phyloP scores from a whole-genome alignment of 2,113 vertebrate genomes.

The Hydrochoerus hydrochaeris region DNA sequence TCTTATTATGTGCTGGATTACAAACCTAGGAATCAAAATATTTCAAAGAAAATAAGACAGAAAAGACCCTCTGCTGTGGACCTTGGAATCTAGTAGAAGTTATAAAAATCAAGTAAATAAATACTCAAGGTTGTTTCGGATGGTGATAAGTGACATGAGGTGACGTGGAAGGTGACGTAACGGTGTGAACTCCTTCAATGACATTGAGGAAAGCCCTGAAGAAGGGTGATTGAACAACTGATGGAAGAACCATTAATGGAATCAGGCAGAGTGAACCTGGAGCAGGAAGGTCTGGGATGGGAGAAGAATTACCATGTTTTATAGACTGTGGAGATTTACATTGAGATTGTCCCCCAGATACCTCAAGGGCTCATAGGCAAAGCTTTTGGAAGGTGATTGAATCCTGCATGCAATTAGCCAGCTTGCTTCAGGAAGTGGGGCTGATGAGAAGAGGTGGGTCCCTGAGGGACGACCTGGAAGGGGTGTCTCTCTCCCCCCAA shows the following conservation, averaged over 20 bases:
- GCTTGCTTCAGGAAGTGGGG: not conserved
- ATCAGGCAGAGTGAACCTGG: not conserved
- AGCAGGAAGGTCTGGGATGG: not conserved
- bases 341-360: not conserved
- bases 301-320: not conserved
- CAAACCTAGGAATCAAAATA: not conserved
- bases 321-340: not conserved
- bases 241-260: not conserved
- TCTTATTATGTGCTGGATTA: not conserved
- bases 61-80: not conserved
- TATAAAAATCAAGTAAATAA: not conserved
- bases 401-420: not conserved
- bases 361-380: not conserved
- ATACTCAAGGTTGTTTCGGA: not conserved
- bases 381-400: not conserved
- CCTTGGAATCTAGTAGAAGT: not conserved
- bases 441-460: not conserved
- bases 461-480: not conserved
- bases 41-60: not conserved
- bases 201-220: not conserved
- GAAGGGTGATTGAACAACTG: not conserved
- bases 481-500: not conserved
- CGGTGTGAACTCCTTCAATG: not conserved
- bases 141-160: not conserved
- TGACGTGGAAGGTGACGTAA: not conserved